Percentiles rank a stretch among this genome's conserved stretches.
phyloP scores from a whole-genome alignment of 2,888 invertebrate species.

The Polyploca ridens region DNA sequence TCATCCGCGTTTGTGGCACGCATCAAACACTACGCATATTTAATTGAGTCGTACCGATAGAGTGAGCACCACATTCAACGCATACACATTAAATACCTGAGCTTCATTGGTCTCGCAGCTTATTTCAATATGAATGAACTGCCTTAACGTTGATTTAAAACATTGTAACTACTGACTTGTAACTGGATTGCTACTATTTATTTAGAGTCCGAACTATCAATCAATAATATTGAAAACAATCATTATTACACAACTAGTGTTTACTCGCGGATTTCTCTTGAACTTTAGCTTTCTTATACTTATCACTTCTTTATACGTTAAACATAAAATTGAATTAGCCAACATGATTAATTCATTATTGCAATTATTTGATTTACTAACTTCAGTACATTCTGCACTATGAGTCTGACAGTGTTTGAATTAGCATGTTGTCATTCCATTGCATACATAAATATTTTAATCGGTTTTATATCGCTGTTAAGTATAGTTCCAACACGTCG shows the following conservation, averaged over 20 bases:
- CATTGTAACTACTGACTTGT: conserved; percentile 10
- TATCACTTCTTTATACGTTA: not conserved
- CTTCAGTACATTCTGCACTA: not conserved
- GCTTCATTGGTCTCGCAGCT: conserved; percentile 26
- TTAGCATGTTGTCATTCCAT: conserved; percentile 23
- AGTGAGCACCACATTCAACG: conserved; percentile 45
- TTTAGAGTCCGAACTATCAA: not conserved
- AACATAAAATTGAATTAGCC: not conserved
- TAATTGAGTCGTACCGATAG: conserved; percentile 50
- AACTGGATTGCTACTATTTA: not conserved
- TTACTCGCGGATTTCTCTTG: not conserved
- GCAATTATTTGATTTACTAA: not conserved
- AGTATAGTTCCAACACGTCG: not conserved
- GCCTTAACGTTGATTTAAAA: conserved; percentile 19
- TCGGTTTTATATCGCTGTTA: conserved; percentile 11
- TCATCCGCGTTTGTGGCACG: conserved; percentile 35
- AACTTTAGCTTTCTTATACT: not conserved
- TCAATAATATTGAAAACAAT: not conserved
- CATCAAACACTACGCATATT: conserved; percentile 61
- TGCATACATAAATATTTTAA: conserved; percentile 19
- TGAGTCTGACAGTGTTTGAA: conserved; percentile 15
- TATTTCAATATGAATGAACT: not conserved
- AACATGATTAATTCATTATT: too few relatives aligned
- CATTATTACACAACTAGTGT: not conserved
- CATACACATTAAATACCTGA: conserved; percentile 46